These are phyloP conservation scores for Drosophila tristis DNA, from an alignment of 1,140 invertebrate species.

Conservation along the genomic window DNA sequence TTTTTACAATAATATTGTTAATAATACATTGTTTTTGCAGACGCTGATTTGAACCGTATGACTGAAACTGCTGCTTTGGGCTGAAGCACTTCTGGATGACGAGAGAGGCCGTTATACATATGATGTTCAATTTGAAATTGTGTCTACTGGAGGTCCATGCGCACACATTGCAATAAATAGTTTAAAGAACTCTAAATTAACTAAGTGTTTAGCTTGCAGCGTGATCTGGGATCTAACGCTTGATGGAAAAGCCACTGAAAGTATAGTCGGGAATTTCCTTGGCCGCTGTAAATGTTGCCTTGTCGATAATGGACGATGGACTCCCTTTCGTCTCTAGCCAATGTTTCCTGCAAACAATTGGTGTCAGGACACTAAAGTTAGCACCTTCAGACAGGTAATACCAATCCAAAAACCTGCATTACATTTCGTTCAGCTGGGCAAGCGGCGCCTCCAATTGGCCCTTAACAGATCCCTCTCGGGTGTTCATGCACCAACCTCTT, in stretches of 20 bases:
- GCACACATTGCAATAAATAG: too few relatives aligned
- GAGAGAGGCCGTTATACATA: too few relatives aligned
- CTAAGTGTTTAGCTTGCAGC: too few relatives aligned
- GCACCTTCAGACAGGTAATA: too few relatives aligned
- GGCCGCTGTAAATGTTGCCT: conserved; percentile 85
- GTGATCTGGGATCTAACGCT: conserved; percentile 21
- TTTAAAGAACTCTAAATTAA: not conserved
- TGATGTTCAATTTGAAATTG: too few relatives aligned
- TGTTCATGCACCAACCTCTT: conserved; percentile 90
- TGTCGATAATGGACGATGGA: conserved; percentile 87
- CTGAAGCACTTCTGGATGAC: too few relatives aligned
- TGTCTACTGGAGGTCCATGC: too few relatives aligned
- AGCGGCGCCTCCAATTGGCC: conserved; percentile 87
- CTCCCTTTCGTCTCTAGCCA: conserved; percentile 85
- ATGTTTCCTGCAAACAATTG: conserved; percentile 56
- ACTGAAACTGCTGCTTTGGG: too few relatives aligned
- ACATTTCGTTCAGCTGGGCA: conserved; percentile 87
- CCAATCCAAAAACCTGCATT: conserved; percentile 42
- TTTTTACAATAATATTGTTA: conserved; percentile 19
- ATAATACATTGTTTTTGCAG: too few relatives aligned
- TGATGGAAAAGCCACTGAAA: conserved; percentile 55
- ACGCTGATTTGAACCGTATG: too few relatives aligned
- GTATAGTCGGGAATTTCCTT: conserved; percentile 48
- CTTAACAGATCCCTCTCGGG: conserved; percentile 87
- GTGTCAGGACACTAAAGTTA: not conserved